phyloP scores from a whole-genome alignment of 2,797 vertebrate genomes.

The Chlorospingus semifuscus region DNA sequence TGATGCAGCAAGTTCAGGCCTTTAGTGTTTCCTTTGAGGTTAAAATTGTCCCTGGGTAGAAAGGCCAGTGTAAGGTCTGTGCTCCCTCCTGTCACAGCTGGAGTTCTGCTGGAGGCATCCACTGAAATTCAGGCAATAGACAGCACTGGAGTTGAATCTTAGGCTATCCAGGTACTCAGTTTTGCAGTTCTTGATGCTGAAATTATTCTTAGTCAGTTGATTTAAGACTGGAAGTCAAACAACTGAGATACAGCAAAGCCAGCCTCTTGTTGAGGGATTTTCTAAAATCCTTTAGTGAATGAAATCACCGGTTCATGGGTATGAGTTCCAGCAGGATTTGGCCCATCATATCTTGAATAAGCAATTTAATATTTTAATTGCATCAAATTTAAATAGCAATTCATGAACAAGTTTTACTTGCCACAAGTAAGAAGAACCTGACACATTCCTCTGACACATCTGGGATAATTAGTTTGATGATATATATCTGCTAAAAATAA shows the following conservation, averaged over 20 bases:
- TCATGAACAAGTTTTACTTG: slow-evolving; percentile 5
- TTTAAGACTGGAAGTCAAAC: background rate
- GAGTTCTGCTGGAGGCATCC: background rate
- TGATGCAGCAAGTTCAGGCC: slow-evolving; percentile 32
- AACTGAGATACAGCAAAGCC: background rate
- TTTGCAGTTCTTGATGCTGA: background rate
- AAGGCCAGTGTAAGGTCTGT: background rate
- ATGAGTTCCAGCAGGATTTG: background rate
- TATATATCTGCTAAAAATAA: slow-evolving; percentile 32
- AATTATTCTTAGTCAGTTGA: background rate
- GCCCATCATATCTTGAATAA: background rate
- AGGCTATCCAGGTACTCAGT: background rate
- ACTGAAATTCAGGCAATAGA: background rate
- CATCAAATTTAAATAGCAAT: background rate
- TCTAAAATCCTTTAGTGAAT: background rate
- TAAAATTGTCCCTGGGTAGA: slow-evolving; percentile 16
- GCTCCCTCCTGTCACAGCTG: background rate
- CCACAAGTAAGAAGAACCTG: slow-evolving; percentile 4
- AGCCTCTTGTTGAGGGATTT: background rate
- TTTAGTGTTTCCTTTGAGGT: slow-evolving; percentile 37
- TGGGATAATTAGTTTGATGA: slow-evolving; percentile 46
- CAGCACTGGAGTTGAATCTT: background rate
- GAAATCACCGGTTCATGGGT: background rate
- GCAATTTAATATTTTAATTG: slow-evolving; percentile 27
- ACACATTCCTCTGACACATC: slow-evolving; percentile 33